phyloP scores from a whole-genome alignment of 2,888 invertebrate species.

The Nomada fucata region DNA sequence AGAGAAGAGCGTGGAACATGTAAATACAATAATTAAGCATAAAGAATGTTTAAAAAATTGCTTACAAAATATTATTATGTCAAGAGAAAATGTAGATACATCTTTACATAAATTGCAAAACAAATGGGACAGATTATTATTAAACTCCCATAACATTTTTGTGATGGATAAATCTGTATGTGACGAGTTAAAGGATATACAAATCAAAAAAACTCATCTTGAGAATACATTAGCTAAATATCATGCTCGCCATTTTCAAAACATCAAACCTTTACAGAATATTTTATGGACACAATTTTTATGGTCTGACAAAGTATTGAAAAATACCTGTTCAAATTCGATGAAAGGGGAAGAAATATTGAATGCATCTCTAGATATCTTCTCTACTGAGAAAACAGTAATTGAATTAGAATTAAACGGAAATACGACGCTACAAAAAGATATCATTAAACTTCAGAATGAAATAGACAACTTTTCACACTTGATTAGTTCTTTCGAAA shows the following conservation, averaged over 20 bases:
- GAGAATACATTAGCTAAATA: slow-evolving; percentile 70
- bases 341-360: slow-evolving; percentile 23
- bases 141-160: slow-evolving; percentile 52
- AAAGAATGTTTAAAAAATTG: slow-evolving; percentile 51
- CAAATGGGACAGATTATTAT: slow-evolving; percentile 61
- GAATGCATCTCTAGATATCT: slow-evolving; percentile 20
- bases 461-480: slow-evolving; percentile 69
- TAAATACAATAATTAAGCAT: slow-evolving; percentile 50
- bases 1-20: slow-evolving; percentile 58
- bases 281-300: slow-evolving; percentile 65
- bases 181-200: slow-evolving; percentile 74
- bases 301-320: slow-evolving; percentile 65
- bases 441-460: slow-evolving; percentile 51
- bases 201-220: slow-evolving; percentile 68
- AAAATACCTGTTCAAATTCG: slow-evolving; percentile 40
- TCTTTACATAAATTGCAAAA: slow-evolving; percentile 47
- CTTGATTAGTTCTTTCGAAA: slow-evolving; percentile 61
- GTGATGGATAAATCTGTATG: slow-evolving; percentile 55
- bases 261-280: slow-evolving; percentile 58
- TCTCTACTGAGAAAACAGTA: slow-evolving; percentile 38
- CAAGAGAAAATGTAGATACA: slow-evolving; percentile 39
- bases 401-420: slow-evolving; percentile 62
- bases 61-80: slow-evolving; percentile 37
- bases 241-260: slow-evolving; percentile 50
- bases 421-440: slow-evolving; percentile 40